Evolutionary conservation across 64 coral and sea anemone genomes (phyloP).

Genomic region (Stichodactyla helianthus): DNA sequence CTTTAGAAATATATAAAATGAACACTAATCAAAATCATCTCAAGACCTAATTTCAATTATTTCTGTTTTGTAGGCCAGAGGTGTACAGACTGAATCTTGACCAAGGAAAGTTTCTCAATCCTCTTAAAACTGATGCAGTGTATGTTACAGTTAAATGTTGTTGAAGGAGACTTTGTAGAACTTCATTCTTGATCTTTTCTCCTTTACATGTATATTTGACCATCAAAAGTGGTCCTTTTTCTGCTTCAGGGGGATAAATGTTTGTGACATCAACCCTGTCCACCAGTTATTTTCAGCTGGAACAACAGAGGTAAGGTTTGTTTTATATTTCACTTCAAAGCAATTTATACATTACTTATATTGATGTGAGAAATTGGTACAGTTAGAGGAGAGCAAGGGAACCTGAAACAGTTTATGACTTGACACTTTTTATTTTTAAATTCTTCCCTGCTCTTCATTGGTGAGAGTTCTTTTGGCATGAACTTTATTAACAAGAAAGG

Average conservation of each 20-base stretch:
- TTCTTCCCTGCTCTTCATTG: too few species aligned
- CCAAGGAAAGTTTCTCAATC: slow-evolving; percentile 90
- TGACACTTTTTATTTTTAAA: too few species aligned
- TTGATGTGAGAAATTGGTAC: too few species aligned
- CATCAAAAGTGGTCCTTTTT: neutral
- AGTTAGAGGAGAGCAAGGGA: too few species aligned
- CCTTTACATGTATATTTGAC: neutral
- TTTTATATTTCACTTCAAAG: neutral
- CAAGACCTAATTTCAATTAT: neutral
- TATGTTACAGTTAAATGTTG: slow-evolving; percentile 41
- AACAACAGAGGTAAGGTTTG: slow-evolving; percentile 65
- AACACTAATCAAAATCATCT: too few species aligned
- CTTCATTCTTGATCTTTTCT: too few species aligned
- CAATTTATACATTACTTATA: too few species aligned
- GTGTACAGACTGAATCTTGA: slow-evolving; percentile 96
- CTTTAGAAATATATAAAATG: too few species aligned
- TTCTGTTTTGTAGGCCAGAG: slow-evolving; percentile 55
- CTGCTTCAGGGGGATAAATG: slow-evolving; percentile 73
- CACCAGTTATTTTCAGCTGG: slow-evolving; percentile 95
- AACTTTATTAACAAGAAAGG: neutral
- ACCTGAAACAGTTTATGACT: too few species aligned
- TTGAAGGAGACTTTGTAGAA: neutral
- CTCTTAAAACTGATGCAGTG: slow-evolving; percentile 83
- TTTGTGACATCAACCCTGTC: slow-evolving; percentile 84
- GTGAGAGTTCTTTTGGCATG: too few species aligned